These are phyloP conservation scores for Zaprionus ornatus DNA, from an alignment of 1,140 invertebrate genomes.

Conservation along the genomic window DNA sequence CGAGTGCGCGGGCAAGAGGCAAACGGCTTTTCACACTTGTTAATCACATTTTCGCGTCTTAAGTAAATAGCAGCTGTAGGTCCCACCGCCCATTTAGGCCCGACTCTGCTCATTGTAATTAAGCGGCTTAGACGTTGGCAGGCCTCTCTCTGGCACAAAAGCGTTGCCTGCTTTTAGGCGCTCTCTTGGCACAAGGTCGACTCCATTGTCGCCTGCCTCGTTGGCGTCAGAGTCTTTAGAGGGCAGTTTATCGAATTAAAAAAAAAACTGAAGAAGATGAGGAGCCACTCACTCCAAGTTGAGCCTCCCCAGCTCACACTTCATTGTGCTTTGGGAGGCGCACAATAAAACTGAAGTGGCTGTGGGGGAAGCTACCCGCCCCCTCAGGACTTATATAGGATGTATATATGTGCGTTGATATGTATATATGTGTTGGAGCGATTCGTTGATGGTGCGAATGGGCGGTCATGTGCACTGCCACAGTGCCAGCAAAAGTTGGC, in stretches of 20 bases:
- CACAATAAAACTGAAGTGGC: slow-evolving; percentile 77
- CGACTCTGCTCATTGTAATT: slow-evolving; percentile 69
- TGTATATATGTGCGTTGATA: neutral
- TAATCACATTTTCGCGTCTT: slow-evolving; percentile 82
- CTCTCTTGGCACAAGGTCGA: slow-evolving; percentile 63
- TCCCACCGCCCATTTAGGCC: neutral
- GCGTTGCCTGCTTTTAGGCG: slow-evolving; percentile 72
- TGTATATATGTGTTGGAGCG: neutral
- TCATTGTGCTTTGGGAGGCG: slow-evolving; percentile 56
- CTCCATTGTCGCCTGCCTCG: slow-evolving; percentile 26
- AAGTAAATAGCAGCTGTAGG: slow-evolving; percentile 65
- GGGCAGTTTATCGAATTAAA: slow-evolving; percentile 81
- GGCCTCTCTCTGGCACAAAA: slow-evolving; percentile 58
- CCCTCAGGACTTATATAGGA: slow-evolving; percentile 2
- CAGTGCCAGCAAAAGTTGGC: slow-evolving; percentile 64
- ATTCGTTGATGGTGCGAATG: slow-evolving; percentile 31
- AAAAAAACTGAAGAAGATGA: slow-evolving; percentile 31
- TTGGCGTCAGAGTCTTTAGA: slow-evolving; percentile 54
- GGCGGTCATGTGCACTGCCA: slow-evolving; percentile 37
- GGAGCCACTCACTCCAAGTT: slow-evolving; percentile 3
- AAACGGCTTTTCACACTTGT: slow-evolving; percentile 79
- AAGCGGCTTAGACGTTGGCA: slow-evolving; percentile 73
- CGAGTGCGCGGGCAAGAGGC: slow-evolving; percentile 18
- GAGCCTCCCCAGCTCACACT: slow-evolving; percentile 57
- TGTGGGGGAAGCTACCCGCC: slow-evolving; percentile 34